Conservation (phyloP, 1,140 invertebrate species). For the Lordiphosa collinella region DNA sequence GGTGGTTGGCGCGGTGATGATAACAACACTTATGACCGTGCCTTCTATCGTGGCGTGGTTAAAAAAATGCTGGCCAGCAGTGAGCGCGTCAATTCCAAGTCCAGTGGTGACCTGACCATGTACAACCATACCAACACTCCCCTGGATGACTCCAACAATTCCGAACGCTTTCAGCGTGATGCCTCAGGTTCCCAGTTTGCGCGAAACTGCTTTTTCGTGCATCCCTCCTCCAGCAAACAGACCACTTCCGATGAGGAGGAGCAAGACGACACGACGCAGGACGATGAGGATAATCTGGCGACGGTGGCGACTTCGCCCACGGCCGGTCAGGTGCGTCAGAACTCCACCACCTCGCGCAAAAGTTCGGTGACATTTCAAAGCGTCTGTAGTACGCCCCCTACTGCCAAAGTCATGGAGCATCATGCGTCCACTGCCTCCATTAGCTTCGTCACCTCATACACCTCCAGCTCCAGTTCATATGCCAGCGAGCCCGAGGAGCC, state of each 20-base stretch:
- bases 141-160: conserved; percentile 18
- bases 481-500: neutral
- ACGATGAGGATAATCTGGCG: neutral
- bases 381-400: neutral
- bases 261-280: neutral
- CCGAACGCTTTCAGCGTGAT: conserved; percentile 63
- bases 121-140: conserved; percentile 61
- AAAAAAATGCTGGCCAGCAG: conserved; percentile 60
- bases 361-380: conserved; percentile 63
- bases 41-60: conserved; percentile 65
- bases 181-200: conserved; percentile 73
- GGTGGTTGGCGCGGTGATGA: conserved; percentile 24
- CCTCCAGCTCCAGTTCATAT: conserved; percentile 30
- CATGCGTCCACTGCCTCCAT: conserved; percentile 60
- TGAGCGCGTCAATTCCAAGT: conserved; percentile 72
- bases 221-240: conserved; percentile 12
- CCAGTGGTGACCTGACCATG: conserved; percentile 76
- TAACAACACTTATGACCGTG: conserved; percentile 76
- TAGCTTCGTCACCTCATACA: conserved; percentile 63
- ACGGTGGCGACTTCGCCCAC: neutral
- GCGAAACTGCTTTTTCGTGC: conserved; percentile 69
- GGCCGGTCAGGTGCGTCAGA: conserved; percentile 33
- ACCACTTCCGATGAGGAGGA: conserved; percentile 2
- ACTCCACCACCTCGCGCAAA: conserved; percentile 53
- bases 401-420: conserved; percentile 15